A percentile compares a stretch with the other conserved stretches of the same genome.
Conservation (phyloP, 2,888 invertebrate genomes). For the Acleris sparsana region DNA sequence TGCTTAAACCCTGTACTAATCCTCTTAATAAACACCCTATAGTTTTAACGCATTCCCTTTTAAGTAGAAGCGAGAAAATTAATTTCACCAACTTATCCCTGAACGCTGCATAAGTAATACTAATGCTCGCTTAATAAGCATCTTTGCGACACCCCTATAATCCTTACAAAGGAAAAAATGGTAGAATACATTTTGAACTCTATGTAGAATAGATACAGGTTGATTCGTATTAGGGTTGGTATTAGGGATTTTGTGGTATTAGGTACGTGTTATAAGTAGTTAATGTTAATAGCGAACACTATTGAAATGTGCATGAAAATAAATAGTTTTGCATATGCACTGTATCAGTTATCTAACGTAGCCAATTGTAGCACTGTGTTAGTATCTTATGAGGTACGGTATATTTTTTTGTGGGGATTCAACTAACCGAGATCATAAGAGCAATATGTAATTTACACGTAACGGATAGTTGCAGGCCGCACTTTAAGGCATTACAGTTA, state of each 20-base stretch:
- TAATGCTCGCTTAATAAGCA: conserved; percentile 31
- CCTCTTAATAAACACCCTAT: conserved; percentile 33
- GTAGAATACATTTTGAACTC: conserved; percentile 26
- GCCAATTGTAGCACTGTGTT: too few relatives aligned
- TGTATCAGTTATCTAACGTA: too few relatives aligned
- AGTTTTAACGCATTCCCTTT: conserved; percentile 31
- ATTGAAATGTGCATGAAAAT: too few relatives aligned
- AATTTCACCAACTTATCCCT: conserved; percentile 26
- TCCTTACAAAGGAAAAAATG: conserved; percentile 25
- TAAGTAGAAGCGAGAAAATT: conserved; percentile 27
- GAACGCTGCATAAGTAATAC: conserved; percentile 20
- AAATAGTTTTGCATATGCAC: too few relatives aligned
- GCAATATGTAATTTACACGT: too few relatives aligned
- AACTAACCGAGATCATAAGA: too few relatives aligned
- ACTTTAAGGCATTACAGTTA: too few relatives aligned
- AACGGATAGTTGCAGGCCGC: too few relatives aligned
- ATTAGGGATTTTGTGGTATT: conserved; percentile 14
- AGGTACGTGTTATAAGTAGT: neutral
- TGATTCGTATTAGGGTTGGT: conserved; percentile 10
- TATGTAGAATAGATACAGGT: conserved; percentile 1
- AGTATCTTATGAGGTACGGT: too few relatives aligned
- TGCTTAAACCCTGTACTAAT: neutral
- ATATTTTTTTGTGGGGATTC: too few relatives aligned
- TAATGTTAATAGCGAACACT: neutral
- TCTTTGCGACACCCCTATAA: conserved; percentile 28